Percentiles rank a stretch among this genome's conserved stretches.
These are phyloP conservation scores for Intellagama lesueurii DNA, from an alignment of 2,797 vertebrate species.

Conservation along the genomic window DNA sequence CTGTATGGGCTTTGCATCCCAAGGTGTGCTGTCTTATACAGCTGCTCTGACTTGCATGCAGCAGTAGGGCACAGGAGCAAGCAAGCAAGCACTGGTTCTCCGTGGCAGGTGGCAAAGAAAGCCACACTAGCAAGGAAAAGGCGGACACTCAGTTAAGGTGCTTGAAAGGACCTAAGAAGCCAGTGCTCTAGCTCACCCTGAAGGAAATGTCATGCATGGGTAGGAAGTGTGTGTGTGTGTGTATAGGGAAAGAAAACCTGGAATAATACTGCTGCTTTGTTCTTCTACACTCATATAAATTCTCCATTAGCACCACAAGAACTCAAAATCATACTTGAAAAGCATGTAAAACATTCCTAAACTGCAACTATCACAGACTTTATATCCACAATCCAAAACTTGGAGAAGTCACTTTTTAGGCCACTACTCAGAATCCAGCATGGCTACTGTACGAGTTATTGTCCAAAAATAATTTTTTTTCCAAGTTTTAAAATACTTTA, in stretches of 20 bases:
- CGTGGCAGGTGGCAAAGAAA: neutral
- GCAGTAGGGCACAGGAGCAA: slow-evolving; percentile 17
- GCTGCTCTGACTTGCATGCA: neutral
- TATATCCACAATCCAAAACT: neutral
- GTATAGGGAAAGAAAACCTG: too few species aligned
- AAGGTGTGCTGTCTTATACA: neutral
- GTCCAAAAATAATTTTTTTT: too few species aligned
- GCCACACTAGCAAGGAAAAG: neutral
- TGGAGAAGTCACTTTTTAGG: too few species aligned
- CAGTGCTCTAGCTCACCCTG: neutral
- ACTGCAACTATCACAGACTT: neutral
- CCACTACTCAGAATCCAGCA: too few species aligned
- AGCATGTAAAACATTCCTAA: neutral
- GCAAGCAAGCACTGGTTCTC: neutral
- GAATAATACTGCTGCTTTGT: neutral
- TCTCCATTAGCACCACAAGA: neutral
- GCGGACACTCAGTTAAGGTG: neutral
- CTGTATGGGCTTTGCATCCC: neutral
- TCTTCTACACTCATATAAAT: neutral
- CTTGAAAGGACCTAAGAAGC: neutral
- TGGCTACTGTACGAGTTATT: too few species aligned
- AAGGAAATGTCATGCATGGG: neutral
- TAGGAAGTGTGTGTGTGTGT: too few species aligned
- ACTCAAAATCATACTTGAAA: too few species aligned
- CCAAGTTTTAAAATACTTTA: too few species aligned